Conservation (phyloP, 2,888 invertebrate genomes). For the Dysmachus trigonus region DNA sequence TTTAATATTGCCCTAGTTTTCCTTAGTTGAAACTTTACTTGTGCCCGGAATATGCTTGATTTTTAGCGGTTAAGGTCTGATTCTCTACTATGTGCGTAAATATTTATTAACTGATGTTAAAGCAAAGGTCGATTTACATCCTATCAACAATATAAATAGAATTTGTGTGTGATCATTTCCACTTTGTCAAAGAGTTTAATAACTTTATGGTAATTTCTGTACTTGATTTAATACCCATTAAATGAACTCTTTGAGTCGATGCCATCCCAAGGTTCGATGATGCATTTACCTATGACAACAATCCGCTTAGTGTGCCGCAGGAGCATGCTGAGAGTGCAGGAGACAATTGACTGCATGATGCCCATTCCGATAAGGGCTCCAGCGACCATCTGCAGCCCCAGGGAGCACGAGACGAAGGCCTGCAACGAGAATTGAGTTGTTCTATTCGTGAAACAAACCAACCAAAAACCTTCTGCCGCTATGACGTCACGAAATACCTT, state of each 20-base stretch:
- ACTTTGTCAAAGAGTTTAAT: too few relatives aligned
- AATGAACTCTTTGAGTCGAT: too few relatives aligned
- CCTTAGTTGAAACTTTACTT: too few relatives aligned
- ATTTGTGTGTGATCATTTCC: not conserved
- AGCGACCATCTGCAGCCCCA: slow-evolving; percentile 79
- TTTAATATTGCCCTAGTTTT: too few relatives aligned
- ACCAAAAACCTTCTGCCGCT: not conserved
- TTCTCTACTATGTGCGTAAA: too few relatives aligned
- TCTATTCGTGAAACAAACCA: not conserved
- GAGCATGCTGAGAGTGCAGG: slow-evolving; percentile 82
- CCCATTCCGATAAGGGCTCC: slow-evolving; percentile 79
- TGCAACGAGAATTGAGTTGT: slow-evolving; percentile 58
- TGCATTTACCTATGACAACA: slow-evolving; percentile 72
- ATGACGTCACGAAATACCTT: slow-evolving; percentile 66
- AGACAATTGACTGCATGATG: slow-evolving; percentile 77
- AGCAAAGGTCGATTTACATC: not conserved
- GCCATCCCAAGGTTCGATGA: not conserved
- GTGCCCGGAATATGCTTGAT: too few relatives aligned
- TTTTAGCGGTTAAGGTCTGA: too few relatives aligned
- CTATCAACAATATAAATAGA: not conserved
- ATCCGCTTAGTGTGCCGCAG: slow-evolving; percentile 78
- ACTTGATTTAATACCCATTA: too few relatives aligned
- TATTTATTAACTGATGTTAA: too few relatives aligned
- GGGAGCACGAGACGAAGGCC: slow-evolving; percentile 85
- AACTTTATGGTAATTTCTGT: too few relatives aligned